Percentiles rank a stretch among this genome's conserved stretches.
Conservation (phyloP, 2,888 invertebrate species). For the Synanthedon myopaeformis region DNA sequence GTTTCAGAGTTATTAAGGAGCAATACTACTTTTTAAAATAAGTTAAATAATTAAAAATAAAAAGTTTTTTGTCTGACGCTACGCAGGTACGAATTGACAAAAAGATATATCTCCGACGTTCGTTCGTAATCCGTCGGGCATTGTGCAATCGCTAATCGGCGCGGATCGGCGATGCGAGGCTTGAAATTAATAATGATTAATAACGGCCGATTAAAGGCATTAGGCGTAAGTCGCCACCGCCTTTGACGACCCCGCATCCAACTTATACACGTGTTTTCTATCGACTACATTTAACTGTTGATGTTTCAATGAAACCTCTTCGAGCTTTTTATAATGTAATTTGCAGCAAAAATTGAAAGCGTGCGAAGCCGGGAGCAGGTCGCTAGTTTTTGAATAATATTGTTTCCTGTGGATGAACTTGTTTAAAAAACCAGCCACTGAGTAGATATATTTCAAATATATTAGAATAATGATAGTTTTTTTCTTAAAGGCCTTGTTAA, state of each 20-base stretch:
- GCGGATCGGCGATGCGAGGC: conserved; percentile 49
- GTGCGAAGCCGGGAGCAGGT: no score
- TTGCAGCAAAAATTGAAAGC: no score
- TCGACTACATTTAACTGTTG: background rate
- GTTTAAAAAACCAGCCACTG: no score
- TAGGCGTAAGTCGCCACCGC: conserved; percentile 40
- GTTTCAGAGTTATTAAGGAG: no score
- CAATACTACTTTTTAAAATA: no score
- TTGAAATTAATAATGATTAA: conserved; percentile 69
- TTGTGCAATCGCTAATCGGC: conserved; percentile 68
- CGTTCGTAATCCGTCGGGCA: conserved; percentile 55
- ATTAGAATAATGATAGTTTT: no score
- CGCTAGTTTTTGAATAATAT: no score
- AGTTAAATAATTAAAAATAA: no score
- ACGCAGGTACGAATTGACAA: conserved; percentile 63
- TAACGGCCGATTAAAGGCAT: conserved; percentile 59
- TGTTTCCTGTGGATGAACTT: no score
- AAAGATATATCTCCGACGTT: conserved; percentile 61
- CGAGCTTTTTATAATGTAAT: no score
- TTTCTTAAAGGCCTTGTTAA: no score
- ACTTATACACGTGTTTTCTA: background rate
- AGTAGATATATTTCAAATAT: no score
- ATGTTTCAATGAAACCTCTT: background rate
- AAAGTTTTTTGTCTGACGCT: conserved; percentile 25
- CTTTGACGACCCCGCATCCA: conserved; percentile 20